Conservation (phyloP, 2,797 vertebrate genomes). For the Natrix natrix region DNA sequence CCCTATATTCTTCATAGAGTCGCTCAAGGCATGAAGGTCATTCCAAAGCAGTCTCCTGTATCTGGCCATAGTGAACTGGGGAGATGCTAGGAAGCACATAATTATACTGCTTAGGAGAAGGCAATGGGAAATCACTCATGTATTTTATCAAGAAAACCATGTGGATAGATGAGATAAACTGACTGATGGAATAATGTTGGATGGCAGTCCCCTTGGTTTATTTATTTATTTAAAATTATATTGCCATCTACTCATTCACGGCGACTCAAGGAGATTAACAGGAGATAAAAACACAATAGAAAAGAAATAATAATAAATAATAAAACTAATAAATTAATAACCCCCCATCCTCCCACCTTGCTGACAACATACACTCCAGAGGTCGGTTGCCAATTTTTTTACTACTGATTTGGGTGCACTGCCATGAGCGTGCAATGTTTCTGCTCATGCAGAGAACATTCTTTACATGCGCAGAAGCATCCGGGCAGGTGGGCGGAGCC, state of each 20-base stretch:
- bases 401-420: too few relatives aligned
- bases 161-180: not conserved
- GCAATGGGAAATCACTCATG: not conserved
- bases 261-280: not conserved
- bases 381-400: too few relatives aligned
- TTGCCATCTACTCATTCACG: not conserved
- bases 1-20: not conserved
- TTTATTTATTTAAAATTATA: not conserved
- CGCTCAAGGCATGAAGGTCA: not conserved
- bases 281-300: too few relatives aligned
- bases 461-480: too few relatives aligned
- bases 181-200: not conserved
- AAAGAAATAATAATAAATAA: too few relatives aligned
- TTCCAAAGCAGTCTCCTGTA: not conserved
- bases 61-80: not conserved
- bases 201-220: not conserved
- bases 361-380: too few relatives aligned
- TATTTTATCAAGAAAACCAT: not conserved
- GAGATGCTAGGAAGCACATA: not conserved
- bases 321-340: too few relatives aligned
- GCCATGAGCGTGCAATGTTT: too few relatives aligned
- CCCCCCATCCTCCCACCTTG: too few relatives aligned
- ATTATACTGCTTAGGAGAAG: not conserved
- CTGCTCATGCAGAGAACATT: too few relatives aligned
- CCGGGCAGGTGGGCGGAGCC: too few relatives aligned